Conservation (phyloP, 2,888 invertebrate species). For the Xylota segnis region DNA sequence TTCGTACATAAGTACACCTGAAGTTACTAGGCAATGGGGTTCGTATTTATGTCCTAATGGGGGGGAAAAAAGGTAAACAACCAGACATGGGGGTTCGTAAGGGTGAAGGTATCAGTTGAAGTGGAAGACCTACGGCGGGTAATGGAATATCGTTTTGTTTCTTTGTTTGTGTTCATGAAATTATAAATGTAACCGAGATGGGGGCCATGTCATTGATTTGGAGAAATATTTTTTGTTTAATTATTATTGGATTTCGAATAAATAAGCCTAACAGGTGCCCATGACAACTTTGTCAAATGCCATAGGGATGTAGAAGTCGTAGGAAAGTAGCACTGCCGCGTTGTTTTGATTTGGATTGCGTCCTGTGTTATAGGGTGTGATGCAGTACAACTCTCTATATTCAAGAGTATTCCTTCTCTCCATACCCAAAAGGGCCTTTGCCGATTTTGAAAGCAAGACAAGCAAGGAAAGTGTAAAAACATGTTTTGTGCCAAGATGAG, state of each 20-base stretch:
- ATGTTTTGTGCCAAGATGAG: no score
- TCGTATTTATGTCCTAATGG: constrained; percentile 27
- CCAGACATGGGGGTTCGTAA: constrained; percentile 29
- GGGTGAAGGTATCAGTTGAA: constrained; percentile 17
- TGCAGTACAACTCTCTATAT: no score
- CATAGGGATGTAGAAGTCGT: constrained; percentile 11
- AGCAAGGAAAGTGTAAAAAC: no score
- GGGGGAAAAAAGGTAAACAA: constrained; percentile 36
- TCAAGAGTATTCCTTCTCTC: no score
- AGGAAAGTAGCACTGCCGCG: not conserved
- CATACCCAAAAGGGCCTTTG: no score
- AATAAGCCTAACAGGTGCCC: constrained; percentile 70
- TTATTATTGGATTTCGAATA: constrained; percentile 47
- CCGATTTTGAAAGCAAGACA: no score
- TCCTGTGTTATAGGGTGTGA: not conserved
- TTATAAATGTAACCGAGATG: constrained; percentile 30
- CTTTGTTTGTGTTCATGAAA: not conserved
- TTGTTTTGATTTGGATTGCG: not conserved
- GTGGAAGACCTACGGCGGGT: not conserved
- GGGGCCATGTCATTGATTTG: constrained; percentile 1
- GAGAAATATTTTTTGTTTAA: constrained; percentile 10
- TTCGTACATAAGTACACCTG: not conserved
- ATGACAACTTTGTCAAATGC: constrained; percentile 47
- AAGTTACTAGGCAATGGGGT: constrained; percentile 41
- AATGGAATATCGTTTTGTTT: constrained; percentile 34